Evolutionary conservation across 92 coral and sea anemone species (phyloP).

Genomic region (Parazoanthus swiftii): DNA sequence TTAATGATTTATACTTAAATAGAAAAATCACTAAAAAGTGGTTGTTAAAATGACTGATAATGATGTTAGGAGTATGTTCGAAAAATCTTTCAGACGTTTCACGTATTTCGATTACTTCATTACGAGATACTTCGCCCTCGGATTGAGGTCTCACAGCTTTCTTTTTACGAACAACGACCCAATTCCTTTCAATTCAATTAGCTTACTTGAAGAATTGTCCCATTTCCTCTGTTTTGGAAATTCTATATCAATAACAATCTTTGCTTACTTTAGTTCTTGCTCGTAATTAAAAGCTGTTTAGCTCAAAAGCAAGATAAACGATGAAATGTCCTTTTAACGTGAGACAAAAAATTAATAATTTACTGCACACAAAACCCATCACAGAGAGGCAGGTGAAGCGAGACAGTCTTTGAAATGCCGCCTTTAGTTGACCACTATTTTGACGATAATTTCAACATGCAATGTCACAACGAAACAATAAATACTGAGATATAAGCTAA

Average conservation of each 20-base stretch:
- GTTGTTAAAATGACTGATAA: background rate
- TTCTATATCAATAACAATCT: conserved; percentile 40
- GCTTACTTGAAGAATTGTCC: conserved; percentile 44
- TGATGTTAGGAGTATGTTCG: background rate
- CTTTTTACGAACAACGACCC: conserved; percentile 7
- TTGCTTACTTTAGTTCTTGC: conserved; percentile 46
- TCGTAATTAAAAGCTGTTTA: conserved; percentile 48
- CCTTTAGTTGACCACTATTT: conserved; percentile 31
- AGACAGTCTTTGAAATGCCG: conserved; percentile 40
- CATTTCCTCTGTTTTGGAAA: conserved; percentile 39
- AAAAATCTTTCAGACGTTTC: background rate
- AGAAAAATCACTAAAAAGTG: background rate
- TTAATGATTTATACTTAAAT: background rate
- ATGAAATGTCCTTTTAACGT: conserved; percentile 38
- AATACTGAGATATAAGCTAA: conserved; percentile 26
- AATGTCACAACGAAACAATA: conserved; percentile 41
- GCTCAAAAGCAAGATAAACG: conserved; percentile 43
- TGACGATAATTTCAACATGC: conserved; percentile 39
- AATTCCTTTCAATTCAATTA: conserved; percentile 34
- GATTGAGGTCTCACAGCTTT: background rate
- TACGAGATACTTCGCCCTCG: background rate
- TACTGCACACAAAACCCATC: conserved; percentile 41
- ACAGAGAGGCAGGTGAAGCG: conserved; percentile 24
- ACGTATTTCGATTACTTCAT: background rate
- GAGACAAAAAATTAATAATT: conserved; percentile 43